phyloP scores from a whole-genome alignment of 2,113 vertebrate species.

The Cinclus cinclus region DNA sequence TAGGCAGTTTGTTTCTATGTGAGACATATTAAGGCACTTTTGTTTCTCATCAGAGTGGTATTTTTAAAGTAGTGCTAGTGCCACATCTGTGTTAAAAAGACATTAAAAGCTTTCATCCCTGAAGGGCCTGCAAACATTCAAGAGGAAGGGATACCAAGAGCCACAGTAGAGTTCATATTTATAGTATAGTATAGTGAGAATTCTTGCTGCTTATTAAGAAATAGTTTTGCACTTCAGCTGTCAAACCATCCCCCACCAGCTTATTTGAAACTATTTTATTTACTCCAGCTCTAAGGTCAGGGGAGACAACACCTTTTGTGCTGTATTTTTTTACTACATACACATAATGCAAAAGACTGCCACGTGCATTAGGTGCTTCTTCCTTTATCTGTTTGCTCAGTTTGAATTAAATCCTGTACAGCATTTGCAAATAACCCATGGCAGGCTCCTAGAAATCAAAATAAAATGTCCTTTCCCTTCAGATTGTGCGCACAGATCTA shows the following conservation, averaged over 20 bases:
- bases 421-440: not conserved
- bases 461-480: not conserved
- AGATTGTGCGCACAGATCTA: constrained; percentile 96
- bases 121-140: not conserved
- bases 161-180: not conserved
- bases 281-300: not conserved
- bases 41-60: not conserved
- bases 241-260: not conserved
- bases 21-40: not conserved
- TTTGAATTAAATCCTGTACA: not conserved
- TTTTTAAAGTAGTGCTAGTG: not conserved
- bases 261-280: not conserved
- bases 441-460: not conserved
- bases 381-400: not conserved
- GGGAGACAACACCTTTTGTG: not conserved
- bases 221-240: not conserved
- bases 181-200: not conserved
- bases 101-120: not conserved
- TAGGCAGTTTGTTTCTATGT: not conserved
- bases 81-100: not conserved
- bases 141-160: not conserved
- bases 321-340: not conserved
- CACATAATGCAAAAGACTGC: not conserved
- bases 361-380: not conserved
- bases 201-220: not conserved